Conservation (phyloP, 1,140 invertebrate genomes). For the Nasonia longicornis region DNA sequence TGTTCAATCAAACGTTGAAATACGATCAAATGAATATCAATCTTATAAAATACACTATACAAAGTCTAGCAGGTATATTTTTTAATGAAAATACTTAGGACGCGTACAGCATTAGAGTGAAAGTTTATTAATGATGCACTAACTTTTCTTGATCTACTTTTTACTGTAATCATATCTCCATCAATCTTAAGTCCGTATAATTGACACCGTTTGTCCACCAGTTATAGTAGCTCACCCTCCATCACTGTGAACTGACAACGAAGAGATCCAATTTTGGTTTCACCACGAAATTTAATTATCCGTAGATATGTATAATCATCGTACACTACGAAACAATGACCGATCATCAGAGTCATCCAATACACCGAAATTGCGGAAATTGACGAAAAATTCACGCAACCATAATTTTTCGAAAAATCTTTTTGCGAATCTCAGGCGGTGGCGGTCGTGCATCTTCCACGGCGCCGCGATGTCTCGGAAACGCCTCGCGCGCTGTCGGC, state of each 20-base stretch:
- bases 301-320: no score
- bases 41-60: not conserved
- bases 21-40: not conserved
- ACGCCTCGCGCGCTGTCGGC: constrained; percentile 50
- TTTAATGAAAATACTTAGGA: not conserved
- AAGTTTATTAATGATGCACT: not conserved
- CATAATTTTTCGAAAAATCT: no score
- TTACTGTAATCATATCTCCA: constrained; percentile 6
- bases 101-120: not conserved
- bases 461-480: constrained; percentile 54
- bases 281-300: no score
- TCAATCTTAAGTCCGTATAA: constrained; percentile 21
- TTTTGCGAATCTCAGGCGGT: not conserved
- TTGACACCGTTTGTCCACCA: not conserved
- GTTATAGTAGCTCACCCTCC: not conserved
- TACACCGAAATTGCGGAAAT: no score
- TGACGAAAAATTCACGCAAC: no score
- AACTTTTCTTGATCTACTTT: constrained; percentile 18
- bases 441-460: constrained; percentile 50
- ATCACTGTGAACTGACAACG: no score
- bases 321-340: no score
- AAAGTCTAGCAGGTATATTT: not conserved
- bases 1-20: not conserved
- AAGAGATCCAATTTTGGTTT: no score
- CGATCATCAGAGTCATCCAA: no score